Conservation (phyloP, 2,113 vertebrate species). For the Ovis aries region ARS-UI_Ramb_v3.0 NC_056058.1:85440501-85441000, state of each 20-base stretch:
- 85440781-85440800: constrained; percentile 8
- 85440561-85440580: not conserved
- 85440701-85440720: constrained; percentile 8
- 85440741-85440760: not conserved
- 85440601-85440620: not conserved
- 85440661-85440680: not conserved
- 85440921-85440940: constrained; percentile 30
- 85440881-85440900: not conserved
- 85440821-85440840: not conserved
- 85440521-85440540: constrained; percentile 26
- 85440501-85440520: not conserved
- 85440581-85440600: not conserved
- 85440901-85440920: constrained; percentile 4
- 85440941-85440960: not conserved
- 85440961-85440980: not conserved
- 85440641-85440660: not conserved
- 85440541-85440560: not conserved
- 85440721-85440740: constrained; percentile 5
- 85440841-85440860: not conserved
- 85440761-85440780: not conserved
- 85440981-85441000: fast-evolving
- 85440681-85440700: constrained; percentile 8
- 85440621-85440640: not conserved
- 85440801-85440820: not conserved
- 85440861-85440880: constrained; percentile 30